Percentiles rank a stretch among this genome's conserved stretches.
Evolutionary conservation across 1,140 invertebrate genomes (phyloP).

Genomic region (Dermatophagoides farinae): DNA sequence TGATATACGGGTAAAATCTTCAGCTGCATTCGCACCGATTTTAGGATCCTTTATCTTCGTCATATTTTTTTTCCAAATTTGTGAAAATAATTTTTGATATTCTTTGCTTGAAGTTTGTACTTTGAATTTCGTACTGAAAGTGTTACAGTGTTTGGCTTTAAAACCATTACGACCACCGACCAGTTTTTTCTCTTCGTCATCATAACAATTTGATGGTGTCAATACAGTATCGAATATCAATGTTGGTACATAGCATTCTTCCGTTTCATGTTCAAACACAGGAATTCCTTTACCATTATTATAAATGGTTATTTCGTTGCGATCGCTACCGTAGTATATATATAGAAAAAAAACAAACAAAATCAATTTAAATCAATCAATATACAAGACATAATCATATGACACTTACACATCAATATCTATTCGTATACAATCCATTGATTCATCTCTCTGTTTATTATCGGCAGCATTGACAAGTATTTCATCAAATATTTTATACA

Average conservation of each 20-base stretch:
- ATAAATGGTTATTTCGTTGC: slow-evolving; percentile 78
- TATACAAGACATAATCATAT: neutral
- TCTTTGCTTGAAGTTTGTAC: slow-evolving; percentile 82
- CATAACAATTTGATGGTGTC: no score
- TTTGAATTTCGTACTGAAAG: slow-evolving; percentile 89
- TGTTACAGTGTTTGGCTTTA: slow-evolving; percentile 97
- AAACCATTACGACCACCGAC: slow-evolving; percentile 91
- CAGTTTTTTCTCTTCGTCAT: slow-evolving; percentile 89
- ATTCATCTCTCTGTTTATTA: slow-evolving; percentile 87
- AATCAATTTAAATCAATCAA: no score
- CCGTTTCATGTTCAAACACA: slow-evolving; percentile 85
- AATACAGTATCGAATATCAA: slow-evolving; percentile 99
- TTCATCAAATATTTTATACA: slow-evolving; percentile 99
- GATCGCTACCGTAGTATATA: slow-evolving; percentile 37
- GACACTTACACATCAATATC: slow-evolving; percentile 66
- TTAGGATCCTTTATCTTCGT: slow-evolving; percentile 65
- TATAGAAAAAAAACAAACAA: slow-evolving; percentile 18
- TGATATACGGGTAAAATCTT: slow-evolving; percentile 85
- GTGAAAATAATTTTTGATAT: slow-evolving; percentile 73
- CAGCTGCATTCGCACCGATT: slow-evolving; percentile 36
- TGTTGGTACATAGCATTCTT: slow-evolving; percentile 97
- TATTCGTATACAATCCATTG: slow-evolving; percentile 89
- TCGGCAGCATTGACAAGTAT: no score
- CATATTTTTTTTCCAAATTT: slow-evolving; percentile 91
- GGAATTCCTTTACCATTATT: slow-evolving; percentile 98